These are phyloP conservation scores for Chaetogeoica ovagalla DNA, from an alignment of 2,888 invertebrate genomes.

Conservation along the genomic window DNA sequence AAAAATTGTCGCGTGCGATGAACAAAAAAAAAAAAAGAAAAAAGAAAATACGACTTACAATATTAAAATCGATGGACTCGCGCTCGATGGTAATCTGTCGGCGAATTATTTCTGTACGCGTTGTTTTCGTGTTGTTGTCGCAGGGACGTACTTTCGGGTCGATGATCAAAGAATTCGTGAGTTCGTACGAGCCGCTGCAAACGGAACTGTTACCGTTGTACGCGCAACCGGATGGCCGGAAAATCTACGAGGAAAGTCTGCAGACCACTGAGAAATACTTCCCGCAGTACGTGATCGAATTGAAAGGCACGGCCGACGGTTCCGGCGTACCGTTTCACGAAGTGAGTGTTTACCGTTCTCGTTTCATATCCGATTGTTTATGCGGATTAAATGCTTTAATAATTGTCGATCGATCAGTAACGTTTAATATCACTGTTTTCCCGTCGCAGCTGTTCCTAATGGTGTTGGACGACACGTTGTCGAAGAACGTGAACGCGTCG, in stretches of 20 bases:
- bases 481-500: slow-evolving; percentile 65
- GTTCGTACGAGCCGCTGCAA: slow-evolving; percentile 65
- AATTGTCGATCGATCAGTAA: no score
- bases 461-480: slow-evolving; percentile 80
- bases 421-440: no score
- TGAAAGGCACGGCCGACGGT: slow-evolving; percentile 84
- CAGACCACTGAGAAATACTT: slow-evolving; percentile 70
- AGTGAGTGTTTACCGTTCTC: slow-evolving; percentile 6
- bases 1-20: no score
- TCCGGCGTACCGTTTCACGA: slow-evolving; percentile 73
- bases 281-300: slow-evolving; percentile 80
- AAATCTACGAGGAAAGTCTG: slow-evolving; percentile 76
- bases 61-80: no score
- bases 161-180: slow-evolving; percentile 72
- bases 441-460: slow-evolving; percentile 74
- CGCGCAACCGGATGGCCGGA: slow-evolving; percentile 70
- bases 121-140: no score
- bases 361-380: no score
- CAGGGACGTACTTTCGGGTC: slow-evolving; percentile 76
- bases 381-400: no score
- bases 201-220: slow-evolving; percentile 73
- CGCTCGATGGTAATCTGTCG: no score
- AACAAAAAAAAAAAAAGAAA: no score
- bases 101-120: no score
- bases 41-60: no score